Evolutionary conservation across 2,797 vertebrate species (phyloP), one percentile per base, ranked within the genome.

Genomic region (Arvicola amphibius): DNA sequence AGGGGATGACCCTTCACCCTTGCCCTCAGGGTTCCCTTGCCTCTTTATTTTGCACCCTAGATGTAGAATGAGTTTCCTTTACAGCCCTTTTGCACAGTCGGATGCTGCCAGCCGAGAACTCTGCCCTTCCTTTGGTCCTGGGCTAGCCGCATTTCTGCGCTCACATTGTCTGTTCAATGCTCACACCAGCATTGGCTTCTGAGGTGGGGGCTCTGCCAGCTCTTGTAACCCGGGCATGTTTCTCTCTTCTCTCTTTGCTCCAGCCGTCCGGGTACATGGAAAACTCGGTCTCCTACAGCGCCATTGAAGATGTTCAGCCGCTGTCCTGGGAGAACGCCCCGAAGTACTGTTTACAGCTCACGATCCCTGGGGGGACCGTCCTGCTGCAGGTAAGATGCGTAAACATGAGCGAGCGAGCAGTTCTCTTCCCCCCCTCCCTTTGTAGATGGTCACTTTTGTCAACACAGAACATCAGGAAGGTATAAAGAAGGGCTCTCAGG

Each of bases 221-320:
- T 87, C 79, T 77, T 43, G 51, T 97, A 95, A 96, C 94, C 89
- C 92, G 79, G 23, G 1, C 3, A 0, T 51, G 69, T 96, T 74
- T 94, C 67, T 69, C 95, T 97, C 19, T 74, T 94, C 63, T 86
- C 95, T 97, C 19, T 40, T 92, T 32, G 1, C 78, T 96, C 46
- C 98, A 99, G 99, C 99, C 99, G 95, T 99, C 99, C 11, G 99
- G 99, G 97, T 99, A 99, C 99, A 99, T 99, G 99, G 99, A 99
- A 98, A 99, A 99, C 81, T 99, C 99, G 7, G 98, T 99, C 98
- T 99, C 99, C 98, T 99, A 99, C 99, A 99, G 99, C 98, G 99
- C 99, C 97, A 99, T 99, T 95, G 99, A 99, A 98, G 99, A 99
- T 46, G 99, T 99, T 98, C 99, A 99, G 98, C 99, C 99, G 92